Evolutionary conservation across 2,888 invertebrate genomes (phyloP), one percentile per base, ranked within the genome.

Genomic region (Zeuzera pyrina): DNA sequence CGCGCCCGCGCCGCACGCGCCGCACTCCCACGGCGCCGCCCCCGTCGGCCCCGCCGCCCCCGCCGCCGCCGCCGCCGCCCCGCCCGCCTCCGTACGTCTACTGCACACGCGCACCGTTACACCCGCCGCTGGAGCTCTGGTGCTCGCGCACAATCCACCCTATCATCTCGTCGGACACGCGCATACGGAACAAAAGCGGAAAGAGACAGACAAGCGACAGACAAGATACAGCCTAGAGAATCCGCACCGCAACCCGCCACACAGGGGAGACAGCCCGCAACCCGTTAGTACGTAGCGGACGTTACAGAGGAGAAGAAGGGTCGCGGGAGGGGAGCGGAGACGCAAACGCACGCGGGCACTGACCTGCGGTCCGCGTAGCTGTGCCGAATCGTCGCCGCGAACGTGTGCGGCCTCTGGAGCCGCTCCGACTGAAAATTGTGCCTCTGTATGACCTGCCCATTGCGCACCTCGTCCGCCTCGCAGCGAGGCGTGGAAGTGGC

Each of bases 301-400:
- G 36, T 50, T 47, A 59, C 45, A 38, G 42, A 30, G 2, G 30
- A 19, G 7, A 32, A 14, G 26, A 13, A 15, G 42, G 29, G 35
- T 33, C 44, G 40, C 41, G 42, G 29, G 10, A 8, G 19, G 29
- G 25, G 29, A 13, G 21, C 19, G 11, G 26, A 26, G 26, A 25
- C 28, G 24, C 25, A 29, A 34, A 23, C 27, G 34, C 35, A 42
- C 47, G 36, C 31, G 40, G 34, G 40, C 54, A 64, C 63, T 69
- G 58, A 73, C 79, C 69, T 73, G 51, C 54, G 58, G 34, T 62
- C 70, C 37, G 70, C 57, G 65, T 74, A 71, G 60, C 71, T 68
- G 69, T 72, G 76, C 32, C 76, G 60, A 41, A 62, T 52, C 29
- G 60, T 43, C 31, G 38, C 34, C 36, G 34, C 45, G 41, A 41